phyloP scores from a whole-genome alignment of 2,888 invertebrate species.

The Choristoneura rosaceana region DNA sequence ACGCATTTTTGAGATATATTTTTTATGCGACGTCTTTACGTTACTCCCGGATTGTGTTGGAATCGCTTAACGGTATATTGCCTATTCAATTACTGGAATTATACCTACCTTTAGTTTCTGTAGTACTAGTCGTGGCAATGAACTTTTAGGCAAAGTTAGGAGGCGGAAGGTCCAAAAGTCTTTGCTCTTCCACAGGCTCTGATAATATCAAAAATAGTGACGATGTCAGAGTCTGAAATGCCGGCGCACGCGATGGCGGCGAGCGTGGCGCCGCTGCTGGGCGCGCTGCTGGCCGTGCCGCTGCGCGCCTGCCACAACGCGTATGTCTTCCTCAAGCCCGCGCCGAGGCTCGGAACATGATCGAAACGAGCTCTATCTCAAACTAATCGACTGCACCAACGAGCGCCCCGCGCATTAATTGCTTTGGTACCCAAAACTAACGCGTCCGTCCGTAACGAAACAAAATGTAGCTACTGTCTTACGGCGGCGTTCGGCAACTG shows the following conservation, averaged over 20 bases:
- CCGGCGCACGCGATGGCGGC: slow-evolving; percentile 52
- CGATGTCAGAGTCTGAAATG: slow-evolving; percentile 58
- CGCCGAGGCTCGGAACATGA: slow-evolving; percentile 44
- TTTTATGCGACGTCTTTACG: too few species aligned
- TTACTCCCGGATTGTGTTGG: too few species aligned
- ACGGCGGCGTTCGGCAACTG: too few species aligned
- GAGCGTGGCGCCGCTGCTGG: slow-evolving; percentile 57
- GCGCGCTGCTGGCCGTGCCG: slow-evolving; percentile 59
- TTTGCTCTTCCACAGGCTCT: slow-evolving; percentile 53
- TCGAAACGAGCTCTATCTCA: not conserved
- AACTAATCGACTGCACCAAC: not conserved
- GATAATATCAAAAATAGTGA: slow-evolving; percentile 56
- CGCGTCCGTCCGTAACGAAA: not conserved
- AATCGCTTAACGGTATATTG: too few species aligned
- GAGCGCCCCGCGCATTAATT: not conserved
- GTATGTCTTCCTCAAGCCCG: slow-evolving; percentile 54
- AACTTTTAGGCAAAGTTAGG: too few species aligned
- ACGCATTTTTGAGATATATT: too few species aligned
- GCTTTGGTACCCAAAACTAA: not conserved
- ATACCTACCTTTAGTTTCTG: too few species aligned
- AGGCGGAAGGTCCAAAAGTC: too few species aligned
- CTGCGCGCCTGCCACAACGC: slow-evolving; percentile 65
- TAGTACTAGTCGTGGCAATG: too few species aligned
- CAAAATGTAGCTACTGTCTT: not conserved
- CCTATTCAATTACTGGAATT: too few species aligned